Percentiles rank a stretch among this genome's conserved stretches.
These are phyloP conservation scores for Allolobophora icterica DNA, from an alignment of 2,888 invertebrate genomes.

Conservation along the genomic window DNA sequence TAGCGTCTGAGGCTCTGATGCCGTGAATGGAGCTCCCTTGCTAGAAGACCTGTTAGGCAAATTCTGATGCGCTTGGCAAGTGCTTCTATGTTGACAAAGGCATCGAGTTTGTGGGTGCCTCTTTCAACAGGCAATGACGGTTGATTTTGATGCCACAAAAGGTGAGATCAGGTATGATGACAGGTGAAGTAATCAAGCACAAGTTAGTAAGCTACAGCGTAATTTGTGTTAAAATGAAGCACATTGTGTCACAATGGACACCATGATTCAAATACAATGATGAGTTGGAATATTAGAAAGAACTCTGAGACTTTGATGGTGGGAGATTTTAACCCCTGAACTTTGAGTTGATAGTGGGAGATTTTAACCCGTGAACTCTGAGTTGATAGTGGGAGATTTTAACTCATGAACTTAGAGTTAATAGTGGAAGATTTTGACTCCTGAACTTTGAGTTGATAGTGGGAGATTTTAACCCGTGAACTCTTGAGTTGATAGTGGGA, in stretches of 20 bases:
- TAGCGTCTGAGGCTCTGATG: neutral
- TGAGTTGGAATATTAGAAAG: neutral
- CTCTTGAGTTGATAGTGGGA: too few relatives aligned
- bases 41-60: neutral
- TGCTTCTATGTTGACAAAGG: neutral
- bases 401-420: too few relatives aligned
- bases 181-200: neutral
- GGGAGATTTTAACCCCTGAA: too few relatives aligned
- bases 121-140: neutral
- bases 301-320: too few relatives aligned
- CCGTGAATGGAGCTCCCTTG: neutral
- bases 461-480: too few relatives aligned
- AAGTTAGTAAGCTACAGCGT: too few relatives aligned
- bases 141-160: neutral
- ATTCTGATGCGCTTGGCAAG: neutral
- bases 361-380: too few relatives aligned
- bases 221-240: neutral
- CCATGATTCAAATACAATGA: neutral
- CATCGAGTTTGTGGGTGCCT: neutral
- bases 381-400: too few relatives aligned
- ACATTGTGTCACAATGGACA: neutral
- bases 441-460: too few relatives aligned
- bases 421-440: too few relatives aligned
- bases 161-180: neutral
- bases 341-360: too few relatives aligned